phyloP scores from a whole-genome alignment of 2,113 vertebrate species.

The Donacobius atricapilla region DNA sequence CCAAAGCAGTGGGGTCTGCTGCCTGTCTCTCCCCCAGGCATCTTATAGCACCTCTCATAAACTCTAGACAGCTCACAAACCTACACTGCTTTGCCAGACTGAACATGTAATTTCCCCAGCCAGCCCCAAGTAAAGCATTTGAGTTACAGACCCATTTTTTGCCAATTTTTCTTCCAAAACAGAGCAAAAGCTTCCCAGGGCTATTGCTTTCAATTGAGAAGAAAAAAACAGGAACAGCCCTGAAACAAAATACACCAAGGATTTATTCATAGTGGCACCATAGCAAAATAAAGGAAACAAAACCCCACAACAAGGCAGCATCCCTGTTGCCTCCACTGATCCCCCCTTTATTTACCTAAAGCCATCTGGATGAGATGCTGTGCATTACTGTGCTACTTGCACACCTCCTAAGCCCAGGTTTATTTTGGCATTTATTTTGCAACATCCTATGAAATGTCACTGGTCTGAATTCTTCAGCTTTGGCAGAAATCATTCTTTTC shows the following conservation, averaged over 20 bases:
- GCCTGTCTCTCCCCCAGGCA: not conserved
- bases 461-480: not conserved
- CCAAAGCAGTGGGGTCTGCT: not conserved
- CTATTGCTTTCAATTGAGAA: not conserved
- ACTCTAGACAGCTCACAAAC: constrained; percentile 45
- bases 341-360: not conserved
- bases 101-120: constrained; percentile 28
- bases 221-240: not conserved
- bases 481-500: not conserved
- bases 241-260: not conserved
- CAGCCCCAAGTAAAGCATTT: constrained; percentile 32
- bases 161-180: constrained; percentile 45
- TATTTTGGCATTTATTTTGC: not conserved
- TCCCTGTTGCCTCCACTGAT: not conserved
- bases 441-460: not conserved
- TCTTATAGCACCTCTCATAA: not conserved
- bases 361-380: too few relatives aligned
- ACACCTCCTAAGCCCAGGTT: not conserved
- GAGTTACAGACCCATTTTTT: constrained; percentile 27
- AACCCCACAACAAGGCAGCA: not conserved
- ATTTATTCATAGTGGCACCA: not conserved
- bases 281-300: not conserved
- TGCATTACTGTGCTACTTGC: rapidly evolving
- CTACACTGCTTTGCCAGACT: not conserved
- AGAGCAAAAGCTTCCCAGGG: not conserved